phyloP scores from a whole-genome alignment of 2,113 vertebrate genomes.

The Nothobranchius furzeri region DNA sequence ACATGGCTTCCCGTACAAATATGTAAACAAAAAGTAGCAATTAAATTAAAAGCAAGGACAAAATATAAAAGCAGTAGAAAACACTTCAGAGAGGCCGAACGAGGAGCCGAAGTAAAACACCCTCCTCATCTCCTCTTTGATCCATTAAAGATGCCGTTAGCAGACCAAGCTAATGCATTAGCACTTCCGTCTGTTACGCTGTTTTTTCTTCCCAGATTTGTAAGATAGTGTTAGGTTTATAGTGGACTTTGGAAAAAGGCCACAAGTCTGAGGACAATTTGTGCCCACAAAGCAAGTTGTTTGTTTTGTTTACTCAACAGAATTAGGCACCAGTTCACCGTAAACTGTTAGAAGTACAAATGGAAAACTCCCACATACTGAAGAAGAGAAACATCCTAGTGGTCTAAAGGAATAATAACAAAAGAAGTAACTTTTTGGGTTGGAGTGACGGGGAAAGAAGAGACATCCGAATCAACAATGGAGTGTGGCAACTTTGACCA shows the following conservation, averaged over 20 bases:
- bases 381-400: conserved; percentile 23
- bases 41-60: neutral
- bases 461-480: conserved; percentile 19
- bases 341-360: conserved; percentile 72
- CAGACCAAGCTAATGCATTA: conserved; percentile 43
- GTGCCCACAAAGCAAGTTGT: conserved; percentile 38
- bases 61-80: conserved; percentile 20
- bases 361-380: conserved; percentile 41
- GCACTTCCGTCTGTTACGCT: conserved; percentile 46
- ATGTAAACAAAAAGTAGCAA: conserved; percentile 14
- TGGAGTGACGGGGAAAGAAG: neutral
- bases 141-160: conserved; percentile 28
- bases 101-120: conserved; percentile 21
- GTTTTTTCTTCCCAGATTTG: conserved; percentile 43
- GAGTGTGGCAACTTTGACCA: conserved; percentile 35
- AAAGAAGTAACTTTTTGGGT: conserved; percentile 12
- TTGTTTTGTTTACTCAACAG: conserved; percentile 57
- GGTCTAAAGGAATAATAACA: conserved; percentile 7
- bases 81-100: conserved; percentile 19
- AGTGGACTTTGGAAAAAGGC: conserved; percentile 68
- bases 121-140: conserved; percentile 34
- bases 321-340: conserved; percentile 84
- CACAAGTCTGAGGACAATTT: conserved; percentile 65
- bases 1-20: conserved; percentile 20
- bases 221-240: conserved; percentile 59